Percentiles rank a stretch among this genome's conserved stretches.
Conservation (phyloP, 1,140 invertebrate genomes). For the Melitaea cinxia region DNA sequence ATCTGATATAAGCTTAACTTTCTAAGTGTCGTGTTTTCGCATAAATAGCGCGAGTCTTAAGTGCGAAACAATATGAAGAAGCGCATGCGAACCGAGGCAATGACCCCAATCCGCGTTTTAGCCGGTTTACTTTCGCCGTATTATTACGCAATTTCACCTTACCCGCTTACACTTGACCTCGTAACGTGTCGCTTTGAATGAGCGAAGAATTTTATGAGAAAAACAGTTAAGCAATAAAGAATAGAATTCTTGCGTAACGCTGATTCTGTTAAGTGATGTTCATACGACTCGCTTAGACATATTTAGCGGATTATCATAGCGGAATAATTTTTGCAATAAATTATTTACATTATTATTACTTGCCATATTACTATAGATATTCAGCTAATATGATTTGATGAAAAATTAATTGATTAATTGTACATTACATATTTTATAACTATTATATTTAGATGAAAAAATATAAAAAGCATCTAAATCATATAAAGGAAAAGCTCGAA, state of each 20-base stretch:
- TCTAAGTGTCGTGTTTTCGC: constrained; percentile 11
- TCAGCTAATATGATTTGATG: too few relatives aligned
- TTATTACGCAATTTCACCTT: constrained; percentile 70
- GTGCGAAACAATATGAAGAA: constrained; percentile 38
- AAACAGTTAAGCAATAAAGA: constrained; percentile 24
- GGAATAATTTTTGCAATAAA: too few relatives aligned
- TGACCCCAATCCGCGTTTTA: constrained; percentile 74
- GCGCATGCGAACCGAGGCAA: constrained; percentile 55
- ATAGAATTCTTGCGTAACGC: constrained; percentile 23
- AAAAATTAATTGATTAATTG: too few relatives aligned
- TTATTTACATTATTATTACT: too few relatives aligned
- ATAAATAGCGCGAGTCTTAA: constrained; percentile 1
- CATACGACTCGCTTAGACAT: not conserved
- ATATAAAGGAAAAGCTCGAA: too few relatives aligned
- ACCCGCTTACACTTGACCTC: constrained; percentile 75
- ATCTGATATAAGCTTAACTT: constrained; percentile 6
- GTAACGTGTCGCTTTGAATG: constrained; percentile 22
- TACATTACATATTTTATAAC: too few relatives aligned
- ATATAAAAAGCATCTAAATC: too few relatives aligned
- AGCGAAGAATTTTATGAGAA: constrained; percentile 21
- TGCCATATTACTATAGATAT: too few relatives aligned
- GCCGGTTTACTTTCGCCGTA: constrained; percentile 69
- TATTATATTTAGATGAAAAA: too few relatives aligned
- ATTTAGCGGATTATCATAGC: too few relatives aligned
- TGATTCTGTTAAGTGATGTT: not conserved